Evolutionary conservation across 2,797 vertebrate species (phyloP), one percentile per base, ranked within the genome.

Genomic region (Falco naumanni): DNA sequence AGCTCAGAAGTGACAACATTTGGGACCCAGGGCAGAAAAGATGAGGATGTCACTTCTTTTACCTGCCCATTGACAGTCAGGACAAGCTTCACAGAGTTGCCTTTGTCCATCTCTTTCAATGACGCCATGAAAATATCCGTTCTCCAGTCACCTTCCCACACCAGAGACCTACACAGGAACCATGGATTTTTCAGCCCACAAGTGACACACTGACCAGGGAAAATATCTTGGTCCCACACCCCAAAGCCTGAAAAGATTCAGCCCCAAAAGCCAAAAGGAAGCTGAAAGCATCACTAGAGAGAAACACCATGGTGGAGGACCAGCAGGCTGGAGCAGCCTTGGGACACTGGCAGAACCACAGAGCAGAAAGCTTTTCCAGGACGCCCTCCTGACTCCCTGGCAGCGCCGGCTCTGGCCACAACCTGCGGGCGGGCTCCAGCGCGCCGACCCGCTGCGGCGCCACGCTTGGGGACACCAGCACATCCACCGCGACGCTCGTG

Each of bases 61-160:
- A 99, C 99, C 98, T 98, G 97, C 82, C 97, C 98, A 84, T 95
- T 97, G 70, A 99, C 96, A 56, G 97, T 98, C 84, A 99, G 98
- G 63, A 98, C 84, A 84, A 99, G 98, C 97, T 99, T 99, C 66
- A 98, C 98, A 89, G 98, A 98, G 48, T 98, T 97, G 80, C 98
- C 98, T 91, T 92, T 98, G 75, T 98, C 92, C 89, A 97, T 96
- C 81, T 98, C 97, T 91, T 98, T 98, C 87, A 98, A 97, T 0
- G 98, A 98, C 70, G 97, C 98, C 74, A 97, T 83, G 60, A 98
- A 90, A 50, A 99, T 45, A 90, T 98, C 98, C 25, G 95, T 5
- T 43, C 95, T 98, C 99, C 99, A 99, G 50, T 97, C 97, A 26
- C 98, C 98, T 95, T 99, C 98, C 98, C 99, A 99, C 51, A 98